Conservation (phyloP, 2,888 invertebrate species). For the Hirtodrosophila cameraria region DNA sequence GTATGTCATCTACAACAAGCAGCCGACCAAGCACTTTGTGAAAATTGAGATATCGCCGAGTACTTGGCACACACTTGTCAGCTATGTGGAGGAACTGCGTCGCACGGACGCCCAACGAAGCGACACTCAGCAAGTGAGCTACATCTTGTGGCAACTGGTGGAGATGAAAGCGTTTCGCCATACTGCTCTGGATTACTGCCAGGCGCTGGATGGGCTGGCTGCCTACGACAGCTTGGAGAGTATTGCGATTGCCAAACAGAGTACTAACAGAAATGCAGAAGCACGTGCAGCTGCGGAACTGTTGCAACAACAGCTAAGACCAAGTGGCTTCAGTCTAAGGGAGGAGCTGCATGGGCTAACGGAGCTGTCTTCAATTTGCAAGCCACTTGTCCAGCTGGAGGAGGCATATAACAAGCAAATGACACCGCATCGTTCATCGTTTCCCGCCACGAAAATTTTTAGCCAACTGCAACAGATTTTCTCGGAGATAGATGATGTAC, state of each 20-base stretch:
- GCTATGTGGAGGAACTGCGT: slow-evolving; percentile 51
- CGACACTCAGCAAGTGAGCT: slow-evolving; percentile 61
- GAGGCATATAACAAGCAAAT: slow-evolving; percentile 78
- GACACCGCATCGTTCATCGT: slow-evolving; percentile 30
- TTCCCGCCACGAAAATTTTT: slow-evolving; percentile 68
- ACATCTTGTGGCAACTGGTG: slow-evolving; percentile 69
- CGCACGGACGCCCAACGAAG: slow-evolving; percentile 1
- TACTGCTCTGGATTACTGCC: slow-evolving; percentile 69
- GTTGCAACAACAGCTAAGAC: slow-evolving; percentile 43
- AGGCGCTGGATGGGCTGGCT: slow-evolving; percentile 72
- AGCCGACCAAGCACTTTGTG: slow-evolving; percentile 76
- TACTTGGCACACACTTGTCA: slow-evolving; percentile 65
- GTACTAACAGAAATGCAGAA: slow-evolving; percentile 1
- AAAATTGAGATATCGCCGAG: slow-evolving; percentile 71
- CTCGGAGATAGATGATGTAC: slow-evolving; percentile 44
- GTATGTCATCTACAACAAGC: slow-evolving; percentile 80
- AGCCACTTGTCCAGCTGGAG: slow-evolving; percentile 66
- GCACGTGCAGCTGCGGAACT: not conserved
- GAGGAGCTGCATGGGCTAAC: slow-evolving; percentile 60
- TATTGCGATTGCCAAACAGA: slow-evolving; percentile 9
- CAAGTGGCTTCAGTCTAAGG: slow-evolving; percentile 9
- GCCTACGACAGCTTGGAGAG: slow-evolving; percentile 70
- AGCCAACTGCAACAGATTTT: slow-evolving; percentile 53
- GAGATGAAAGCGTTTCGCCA: slow-evolving; percentile 69
- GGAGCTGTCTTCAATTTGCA: slow-evolving; percentile 36